Percentiles rank a stretch among this genome's conserved stretches.
These are phyloP conservation scores for Actinemys pallida DNA, from an alignment of 2,113 vertebrate genomes.

Conservation along the genomic window DNA sequence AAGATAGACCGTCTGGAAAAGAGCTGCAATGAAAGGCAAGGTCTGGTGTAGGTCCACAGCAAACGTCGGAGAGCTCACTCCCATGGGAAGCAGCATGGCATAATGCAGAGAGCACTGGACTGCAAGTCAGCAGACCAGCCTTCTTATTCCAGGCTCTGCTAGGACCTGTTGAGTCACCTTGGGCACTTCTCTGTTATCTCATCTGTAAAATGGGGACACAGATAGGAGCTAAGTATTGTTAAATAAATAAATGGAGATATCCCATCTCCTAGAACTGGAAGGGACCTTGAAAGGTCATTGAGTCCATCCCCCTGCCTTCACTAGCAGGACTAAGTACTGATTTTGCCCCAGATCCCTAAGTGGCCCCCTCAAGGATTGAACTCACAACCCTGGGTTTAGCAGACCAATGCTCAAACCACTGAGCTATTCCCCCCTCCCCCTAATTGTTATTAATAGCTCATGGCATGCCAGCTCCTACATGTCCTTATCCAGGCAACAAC, in stretches of 20 bases:
- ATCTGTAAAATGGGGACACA: not conserved
- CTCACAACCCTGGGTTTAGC: too few species aligned
- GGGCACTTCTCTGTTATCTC: not conserved
- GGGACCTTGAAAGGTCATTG: too few species aligned
- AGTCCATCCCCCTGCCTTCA: too few species aligned
- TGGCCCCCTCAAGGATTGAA: too few species aligned
- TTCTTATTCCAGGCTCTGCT: not conserved
- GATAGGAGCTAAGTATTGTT: not conserved
- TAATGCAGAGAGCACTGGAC: not conserved
- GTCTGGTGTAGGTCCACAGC: not conserved
- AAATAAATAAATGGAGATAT: too few species aligned
- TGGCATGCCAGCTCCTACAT: not conserved
- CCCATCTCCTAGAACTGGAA: too few species aligned
- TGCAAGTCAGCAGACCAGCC: not conserved
- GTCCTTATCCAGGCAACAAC: not conserved
- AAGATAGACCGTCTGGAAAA: not conserved
- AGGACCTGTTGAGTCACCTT: rapidly evolving
- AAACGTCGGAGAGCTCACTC: not conserved
- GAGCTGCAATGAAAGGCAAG: slow-evolving; percentile 1
- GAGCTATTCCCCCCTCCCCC: too few species aligned
- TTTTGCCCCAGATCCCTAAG: too few species aligned
- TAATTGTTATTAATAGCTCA: not conserved
- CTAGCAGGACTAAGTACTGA: too few species aligned
- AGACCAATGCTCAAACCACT: too few species aligned
- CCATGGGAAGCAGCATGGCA: not conserved